Base-by-base conservation (phyloP, 2,113 vertebrate genomes). In the Toxotes jaculatrix region DNA sequence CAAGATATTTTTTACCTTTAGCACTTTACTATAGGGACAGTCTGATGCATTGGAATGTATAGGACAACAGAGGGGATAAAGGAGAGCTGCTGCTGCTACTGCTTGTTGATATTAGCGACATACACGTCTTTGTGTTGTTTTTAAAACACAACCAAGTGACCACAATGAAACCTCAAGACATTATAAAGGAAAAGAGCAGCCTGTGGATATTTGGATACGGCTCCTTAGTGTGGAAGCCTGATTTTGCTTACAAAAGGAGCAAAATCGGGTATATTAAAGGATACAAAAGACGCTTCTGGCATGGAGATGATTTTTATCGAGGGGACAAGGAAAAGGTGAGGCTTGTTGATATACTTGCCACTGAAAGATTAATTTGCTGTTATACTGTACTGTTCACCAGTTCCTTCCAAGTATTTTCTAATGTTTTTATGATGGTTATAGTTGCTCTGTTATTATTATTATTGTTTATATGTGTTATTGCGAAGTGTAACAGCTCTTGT, bases 191-290 rank as follows among this genome's bases (percentile, higher is more conserved):
- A 7, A 94, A 88, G 17, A 83, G 43, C 56, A 94, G 81, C 81
- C 31, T 98, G 71, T 99, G 98, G 98, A 96, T 99, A 79, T 99
- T 98, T 88, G 98, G 97, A 3, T 99, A 99, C 78, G 98, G 98
- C 36, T 99, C 98, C 5, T 93, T 98, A 67, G 97, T 98, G 40
- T 99, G 98, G 98, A 96, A 96, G 77, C 97, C 98, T 0, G 96
- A 95, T 71, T 99, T 99, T 86, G 90, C 91, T 57, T 97, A 94
- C 90, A 96, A 95, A 53, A 96, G 93, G 81, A 96, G 96, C 78
- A 95, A 94, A 47, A 92, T 98, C 71, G 98, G 98, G 27, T 96
- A 94, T 85, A 96, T 99, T 74, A 95, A 93, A 11, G 97, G 97
- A 4, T 99, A 97, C 84, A 98, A 96, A 88, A 95, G 98, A 76